A percentile compares a stretch with the other conserved stretches of the same genome.
Conservation (phyloP, 2,797 vertebrate species). For the Chelon labrosus region DNA sequence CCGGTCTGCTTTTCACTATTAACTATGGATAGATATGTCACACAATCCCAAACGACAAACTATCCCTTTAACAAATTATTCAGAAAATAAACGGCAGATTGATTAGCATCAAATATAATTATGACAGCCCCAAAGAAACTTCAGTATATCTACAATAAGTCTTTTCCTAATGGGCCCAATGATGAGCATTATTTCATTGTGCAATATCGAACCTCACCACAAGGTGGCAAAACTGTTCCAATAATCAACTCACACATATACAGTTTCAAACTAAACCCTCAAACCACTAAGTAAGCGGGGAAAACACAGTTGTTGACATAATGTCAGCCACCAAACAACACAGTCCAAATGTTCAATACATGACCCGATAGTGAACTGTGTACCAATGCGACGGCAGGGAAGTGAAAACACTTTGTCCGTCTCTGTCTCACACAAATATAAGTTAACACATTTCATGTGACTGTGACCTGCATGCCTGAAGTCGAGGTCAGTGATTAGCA, state of each 20-base stretch:
- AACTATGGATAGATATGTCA: too few species aligned
- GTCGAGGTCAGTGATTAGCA: constrained; percentile 41
- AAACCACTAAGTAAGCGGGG: background rate
- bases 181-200: background rate
- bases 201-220: constrained; percentile 31
- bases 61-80: too few species aligned
- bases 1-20: too few species aligned
- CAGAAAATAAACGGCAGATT: background rate
- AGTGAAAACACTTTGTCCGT: background rate
- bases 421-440: background rate
- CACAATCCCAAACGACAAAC: too few species aligned
- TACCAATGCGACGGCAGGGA: constrained; percentile 17
- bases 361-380: constrained; percentile 4
- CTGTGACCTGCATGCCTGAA: constrained; percentile 49
- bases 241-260: background rate
- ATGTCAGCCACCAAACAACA: background rate
- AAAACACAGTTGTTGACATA: background rate
- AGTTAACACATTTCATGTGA: constrained; percentile 58
- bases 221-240: constrained; percentile 44
- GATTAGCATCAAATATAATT: background rate
- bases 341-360: background rate
- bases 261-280: background rate
- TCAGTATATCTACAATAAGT: background rate
- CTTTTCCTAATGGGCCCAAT: too few species aligned
- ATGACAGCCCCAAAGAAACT: background rate